Conservation (phyloP, 2,113 vertebrate species). For the Hippoglossus stenolepis region DNA sequence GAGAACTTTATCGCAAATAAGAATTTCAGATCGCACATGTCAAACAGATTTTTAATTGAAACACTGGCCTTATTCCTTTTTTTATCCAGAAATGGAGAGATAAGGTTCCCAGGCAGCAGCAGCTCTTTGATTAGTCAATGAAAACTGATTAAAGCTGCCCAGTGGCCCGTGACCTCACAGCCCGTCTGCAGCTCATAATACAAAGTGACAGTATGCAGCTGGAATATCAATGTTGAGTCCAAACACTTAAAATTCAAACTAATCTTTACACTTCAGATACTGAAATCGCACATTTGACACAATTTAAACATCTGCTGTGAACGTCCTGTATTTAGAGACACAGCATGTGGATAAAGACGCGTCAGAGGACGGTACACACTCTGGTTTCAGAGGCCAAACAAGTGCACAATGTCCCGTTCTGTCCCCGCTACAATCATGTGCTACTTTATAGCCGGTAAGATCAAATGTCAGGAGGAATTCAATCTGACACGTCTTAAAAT, state of each 20-base stretch:
- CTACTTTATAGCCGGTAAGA: conserved; percentile 7
- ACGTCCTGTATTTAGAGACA: not conserved
- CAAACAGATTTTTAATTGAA: conserved; percentile 26
- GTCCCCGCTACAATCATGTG: conserved; percentile 8
- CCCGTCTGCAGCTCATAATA: not conserved
- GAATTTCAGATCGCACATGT: conserved; percentile 2
- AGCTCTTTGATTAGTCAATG: not conserved
- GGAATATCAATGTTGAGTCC: not conserved
- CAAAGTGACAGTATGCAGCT: too few species aligned
- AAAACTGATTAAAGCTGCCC: not conserved
- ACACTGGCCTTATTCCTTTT: not conserved
- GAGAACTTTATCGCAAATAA: not conserved
- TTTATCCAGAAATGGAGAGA: not conserved
- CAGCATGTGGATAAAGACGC: too few species aligned
- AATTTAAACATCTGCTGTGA: not conserved
- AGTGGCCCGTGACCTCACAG: not conserved
- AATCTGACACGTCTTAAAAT: conserved; percentile 6
- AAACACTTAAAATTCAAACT: not conserved
- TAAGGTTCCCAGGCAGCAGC: not conserved
- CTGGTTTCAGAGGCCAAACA: not conserved
- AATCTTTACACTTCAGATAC: not conserved
- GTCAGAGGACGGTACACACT: too few species aligned
- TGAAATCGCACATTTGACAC: too few species aligned
- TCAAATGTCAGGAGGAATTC: conserved; percentile 46
- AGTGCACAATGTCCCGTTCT: conserved; percentile 25